Evolutionary conservation across 2,113 vertebrate species (phyloP).

Genomic region (Melospiza melodia): DNA sequence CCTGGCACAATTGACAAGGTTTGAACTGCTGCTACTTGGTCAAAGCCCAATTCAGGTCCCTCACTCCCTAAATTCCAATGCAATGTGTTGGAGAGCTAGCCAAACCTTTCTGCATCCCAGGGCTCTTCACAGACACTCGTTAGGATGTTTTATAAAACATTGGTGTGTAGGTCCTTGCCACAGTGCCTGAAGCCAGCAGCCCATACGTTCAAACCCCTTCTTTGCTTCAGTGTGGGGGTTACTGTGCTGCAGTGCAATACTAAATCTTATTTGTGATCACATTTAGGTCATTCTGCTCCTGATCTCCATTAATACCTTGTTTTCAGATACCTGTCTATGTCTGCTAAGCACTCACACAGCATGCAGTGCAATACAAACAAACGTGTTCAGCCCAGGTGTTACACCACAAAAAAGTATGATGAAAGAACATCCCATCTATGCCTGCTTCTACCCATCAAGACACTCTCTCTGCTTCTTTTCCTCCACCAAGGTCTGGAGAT

Average conservation of each 20-base stretch:
- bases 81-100: background rate
- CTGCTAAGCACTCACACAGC: background rate
- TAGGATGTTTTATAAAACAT: background rate
- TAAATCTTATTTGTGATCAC: background rate
- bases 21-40: background rate
- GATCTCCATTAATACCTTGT: background rate
- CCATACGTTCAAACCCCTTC: rapidly evolving
- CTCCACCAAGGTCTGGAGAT: background rate
- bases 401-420: background rate
- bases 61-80: background rate
- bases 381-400: background rate
- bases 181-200: background rate
- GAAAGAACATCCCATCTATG: background rate
- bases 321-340: background rate
- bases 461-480: background rate
- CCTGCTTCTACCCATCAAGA: background rate
- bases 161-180: background rate
- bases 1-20: rapidly evolving
- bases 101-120: background rate
- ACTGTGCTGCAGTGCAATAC: background rate
- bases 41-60: background rate
- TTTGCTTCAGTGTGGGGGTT: background rate
- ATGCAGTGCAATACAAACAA: background rate
- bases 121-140: background rate
- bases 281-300: background rate